A percentile compares a stretch with the other conserved stretches of the same genome.
phyloP scores from a whole-genome alignment of 1,140 invertebrate genomes.

The Eubasilissa regina region DNA sequence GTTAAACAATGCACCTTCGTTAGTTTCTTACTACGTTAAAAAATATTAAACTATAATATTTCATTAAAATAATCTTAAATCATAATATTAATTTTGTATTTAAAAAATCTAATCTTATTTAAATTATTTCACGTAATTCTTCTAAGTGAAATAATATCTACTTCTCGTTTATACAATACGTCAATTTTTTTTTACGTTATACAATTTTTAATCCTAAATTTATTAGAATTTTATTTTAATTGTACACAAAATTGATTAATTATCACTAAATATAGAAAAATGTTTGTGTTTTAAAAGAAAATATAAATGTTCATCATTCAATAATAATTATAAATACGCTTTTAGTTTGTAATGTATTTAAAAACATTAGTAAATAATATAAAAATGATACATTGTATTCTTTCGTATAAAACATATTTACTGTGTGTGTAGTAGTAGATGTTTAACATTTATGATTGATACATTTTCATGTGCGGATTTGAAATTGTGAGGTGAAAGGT shows the following conservation, averaged over 20 bases:
- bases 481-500: constrained; percentile 16
- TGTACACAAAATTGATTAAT: neutral
- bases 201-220: no score
- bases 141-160: no score
- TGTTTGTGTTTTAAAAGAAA: neutral
- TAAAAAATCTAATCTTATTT: no score
- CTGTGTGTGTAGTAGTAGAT: constrained; percentile 12
- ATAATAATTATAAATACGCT: neutral
- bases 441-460: constrained; percentile 7
- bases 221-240: neutral
- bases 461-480: constrained; percentile 20
- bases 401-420: constrained; percentile 1
- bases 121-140: no score
- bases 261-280: neutral
- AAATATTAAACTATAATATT: no score
- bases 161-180: no score
- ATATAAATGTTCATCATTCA: neutral
- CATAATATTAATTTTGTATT: no score
- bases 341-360: neutral
- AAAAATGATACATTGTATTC: constrained; percentile 9
- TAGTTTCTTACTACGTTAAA: no score
- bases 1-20: no score
- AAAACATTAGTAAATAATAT: neutral
- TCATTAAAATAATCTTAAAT: no score
- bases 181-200: no score